Evolutionary conservation across 2,888 invertebrate species (phyloP).

Genomic region (Baccha elongata): DNA sequence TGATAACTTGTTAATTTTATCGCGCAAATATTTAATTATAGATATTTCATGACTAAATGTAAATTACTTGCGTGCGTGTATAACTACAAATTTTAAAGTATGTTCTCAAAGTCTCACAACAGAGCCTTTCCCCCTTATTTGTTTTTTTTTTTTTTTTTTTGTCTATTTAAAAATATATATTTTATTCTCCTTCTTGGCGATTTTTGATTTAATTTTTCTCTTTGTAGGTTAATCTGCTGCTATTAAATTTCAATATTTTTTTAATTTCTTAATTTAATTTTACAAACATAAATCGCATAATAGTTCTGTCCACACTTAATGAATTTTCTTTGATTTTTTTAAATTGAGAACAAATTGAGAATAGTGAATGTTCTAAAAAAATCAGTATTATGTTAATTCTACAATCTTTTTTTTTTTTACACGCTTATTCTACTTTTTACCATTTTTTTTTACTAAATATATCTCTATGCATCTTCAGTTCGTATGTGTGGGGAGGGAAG

Average conservation of each 20-base stretch:
- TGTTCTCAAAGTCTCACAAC: slow-evolving; percentile 28
- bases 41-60: slow-evolving; percentile 67
- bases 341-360: slow-evolving; percentile 38
- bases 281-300: slow-evolving; percentile 52
- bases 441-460: slow-evolving; percentile 74
- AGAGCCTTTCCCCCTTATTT: slow-evolving; percentile 40
- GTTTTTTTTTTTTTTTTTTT: not conserved
- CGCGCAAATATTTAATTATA: slow-evolving; percentile 52
- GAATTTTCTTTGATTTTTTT: slow-evolving; percentile 23
- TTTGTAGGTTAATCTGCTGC: slow-evolving; percentile 58
- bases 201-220: slow-evolving; percentile 28
- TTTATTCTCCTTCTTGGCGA: slow-evolving; percentile 32
- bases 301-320: slow-evolving; percentile 58
- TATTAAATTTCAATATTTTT: slow-evolving; percentile 46
- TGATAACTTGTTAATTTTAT: slow-evolving; percentile 52
- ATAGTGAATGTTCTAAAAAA: slow-evolving; percentile 46
- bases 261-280: slow-evolving; percentile 63
- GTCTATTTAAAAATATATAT: slow-evolving; percentile 63
- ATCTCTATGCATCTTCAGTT: slow-evolving; percentile 76
- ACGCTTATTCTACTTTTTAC: slow-evolving; percentile 58
- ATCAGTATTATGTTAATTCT: slow-evolving; percentile 40
- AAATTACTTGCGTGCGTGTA: slow-evolving; percentile 69
- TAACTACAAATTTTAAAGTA: slow-evolving; percentile 40
- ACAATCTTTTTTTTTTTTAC: slow-evolving; percentile 49
- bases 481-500: slow-evolving; percentile 76